phyloP scores from a whole-genome alignment of 2,797 vertebrate genomes.

The Intellagama lesueurii region DNA sequence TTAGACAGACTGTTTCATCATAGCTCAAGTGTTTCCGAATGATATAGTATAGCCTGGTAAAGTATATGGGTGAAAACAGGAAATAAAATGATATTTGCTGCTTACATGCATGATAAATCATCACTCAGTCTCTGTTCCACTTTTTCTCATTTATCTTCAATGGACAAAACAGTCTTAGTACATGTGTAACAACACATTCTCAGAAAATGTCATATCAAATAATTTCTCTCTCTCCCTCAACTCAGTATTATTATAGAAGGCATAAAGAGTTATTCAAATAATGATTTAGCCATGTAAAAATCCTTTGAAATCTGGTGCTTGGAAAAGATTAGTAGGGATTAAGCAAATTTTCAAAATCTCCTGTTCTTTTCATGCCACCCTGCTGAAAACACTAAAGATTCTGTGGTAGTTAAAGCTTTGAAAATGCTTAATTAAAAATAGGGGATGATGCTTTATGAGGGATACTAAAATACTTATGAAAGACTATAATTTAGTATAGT shows the following conservation, averaged over 20 bases:
- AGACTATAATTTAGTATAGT: constrained; percentile 28
- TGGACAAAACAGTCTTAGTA: not conserved
- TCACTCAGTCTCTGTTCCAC: too few species aligned
- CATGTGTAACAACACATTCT: not conserved
- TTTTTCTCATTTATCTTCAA: not conserved
- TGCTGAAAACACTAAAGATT: constrained; percentile 45
- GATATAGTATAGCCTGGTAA: not conserved
- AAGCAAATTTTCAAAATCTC: constrained; percentile 54
- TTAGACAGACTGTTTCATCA: not conserved
- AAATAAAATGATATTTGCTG: not conserved
- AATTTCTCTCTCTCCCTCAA: not conserved
- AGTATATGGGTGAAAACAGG: not conserved
- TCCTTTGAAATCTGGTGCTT: constrained; percentile 62
- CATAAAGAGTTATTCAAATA: constrained; percentile 69
- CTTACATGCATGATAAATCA: not conserved
- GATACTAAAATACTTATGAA: constrained; percentile 20
- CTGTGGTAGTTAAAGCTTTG: constrained; percentile 12
- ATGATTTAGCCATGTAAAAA: constrained; percentile 64
- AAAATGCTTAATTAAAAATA: constrained; percentile 44
- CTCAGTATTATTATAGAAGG: not conserved
- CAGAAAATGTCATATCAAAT: not conserved
- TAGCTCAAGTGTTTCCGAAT: not conserved
- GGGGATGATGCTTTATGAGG: not conserved
- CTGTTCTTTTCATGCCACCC: constrained; percentile 36
- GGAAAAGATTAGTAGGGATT: constrained; percentile 68